Evolutionary conservation across 1,140 invertebrate species (phyloP).

Genomic region (Pygmarrhopalites habei): DNA sequence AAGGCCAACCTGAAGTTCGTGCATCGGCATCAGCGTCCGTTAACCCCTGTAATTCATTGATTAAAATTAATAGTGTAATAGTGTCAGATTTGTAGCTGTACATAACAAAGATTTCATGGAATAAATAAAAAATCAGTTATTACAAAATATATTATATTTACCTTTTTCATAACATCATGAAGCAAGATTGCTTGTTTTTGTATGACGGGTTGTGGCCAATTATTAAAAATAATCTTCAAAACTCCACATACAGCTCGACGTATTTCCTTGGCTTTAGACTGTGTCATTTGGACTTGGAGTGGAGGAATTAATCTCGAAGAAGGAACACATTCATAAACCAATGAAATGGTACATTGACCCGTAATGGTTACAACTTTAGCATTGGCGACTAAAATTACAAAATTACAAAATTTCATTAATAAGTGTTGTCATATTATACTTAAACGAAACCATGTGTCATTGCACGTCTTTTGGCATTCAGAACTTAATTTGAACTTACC

Average conservation of each 20-base stretch:
- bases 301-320: constrained; percentile 35
- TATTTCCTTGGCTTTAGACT: constrained; percentile 38
- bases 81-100: too few relatives aligned
- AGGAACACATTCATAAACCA: constrained; percentile 36
- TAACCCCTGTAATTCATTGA: constrained; percentile 20
- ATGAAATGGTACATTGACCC: constrained; percentile 21
- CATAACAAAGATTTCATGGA: not conserved
- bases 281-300: constrained; percentile 32
- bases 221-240: constrained; percentile 29
- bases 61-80: not conserved
- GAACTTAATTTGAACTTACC: too few relatives aligned
- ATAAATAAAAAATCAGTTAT: too few relatives aligned
- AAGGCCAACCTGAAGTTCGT: too few relatives aligned
- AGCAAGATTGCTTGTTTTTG: constrained; percentile 23
- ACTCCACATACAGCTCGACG: constrained; percentile 34
- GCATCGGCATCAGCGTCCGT: constrained; percentile 36
- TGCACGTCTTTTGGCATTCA: too few relatives aligned
- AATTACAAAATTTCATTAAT: too few relatives aligned
- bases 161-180: constrained; percentile 37
- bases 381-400: constrained; percentile 38
- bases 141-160: constrained; percentile 3
- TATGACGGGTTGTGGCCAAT: constrained; percentile 26
- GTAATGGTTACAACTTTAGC: constrained; percentile 36
- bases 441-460: too few relatives aligned
- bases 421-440: too few relatives aligned